A percentile compares a stretch with the other conserved stretches of the same genome.
Conservation (phyloP, 2,888 invertebrate genomes). For the Diarsia mendica region DNA sequence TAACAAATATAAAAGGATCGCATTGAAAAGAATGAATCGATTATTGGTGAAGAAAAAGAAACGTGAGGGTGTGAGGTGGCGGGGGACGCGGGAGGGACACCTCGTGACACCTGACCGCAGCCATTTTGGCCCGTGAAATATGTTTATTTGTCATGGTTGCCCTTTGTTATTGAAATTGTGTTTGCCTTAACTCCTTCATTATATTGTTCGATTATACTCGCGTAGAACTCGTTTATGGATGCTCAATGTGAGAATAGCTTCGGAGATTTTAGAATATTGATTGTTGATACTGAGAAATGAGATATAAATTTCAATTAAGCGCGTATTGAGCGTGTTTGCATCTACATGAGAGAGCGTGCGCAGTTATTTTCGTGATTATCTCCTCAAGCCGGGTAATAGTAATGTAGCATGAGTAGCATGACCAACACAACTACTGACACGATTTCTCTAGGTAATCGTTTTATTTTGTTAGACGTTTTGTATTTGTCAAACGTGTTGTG, state of each 20-base stretch:
- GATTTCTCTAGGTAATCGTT: slow-evolving; percentile 79
- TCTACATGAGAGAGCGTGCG: slow-evolving; percentile 73
- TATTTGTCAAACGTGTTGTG: slow-evolving; percentile 49
- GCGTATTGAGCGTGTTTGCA: slow-evolving; percentile 84
- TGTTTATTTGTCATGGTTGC: slow-evolving; percentile 90
- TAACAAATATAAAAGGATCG: slow-evolving; percentile 80
- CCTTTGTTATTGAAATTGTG: slow-evolving; percentile 90
- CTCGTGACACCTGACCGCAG: slow-evolving; percentile 89
- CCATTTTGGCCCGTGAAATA: slow-evolving; percentile 90
- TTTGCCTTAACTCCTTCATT: slow-evolving; percentile 90
- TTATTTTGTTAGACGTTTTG: slow-evolving; percentile 70
- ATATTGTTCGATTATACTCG: slow-evolving; percentile 89
- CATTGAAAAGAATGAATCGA: slow-evolving; percentile 87
- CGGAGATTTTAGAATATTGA: slow-evolving; percentile 89
- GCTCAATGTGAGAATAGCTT: slow-evolving; percentile 86
- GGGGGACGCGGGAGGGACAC: slow-evolving; percentile 74
- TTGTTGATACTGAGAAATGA: slow-evolving; percentile 90
- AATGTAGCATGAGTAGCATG: slow-evolving; percentile 73
- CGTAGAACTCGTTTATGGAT: slow-evolving; percentile 88
- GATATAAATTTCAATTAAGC: slow-evolving; percentile 90
- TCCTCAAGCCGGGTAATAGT: slow-evolving; percentile 76
- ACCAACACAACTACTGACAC: slow-evolving; percentile 76
- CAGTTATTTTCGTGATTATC: slow-evolving; percentile 87
- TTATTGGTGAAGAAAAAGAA: slow-evolving; percentile 85
- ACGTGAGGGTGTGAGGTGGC: slow-evolving; percentile 64